Base-by-base conservation (phyloP, 2,797 vertebrate species). In the Paguma larvata region DNA sequence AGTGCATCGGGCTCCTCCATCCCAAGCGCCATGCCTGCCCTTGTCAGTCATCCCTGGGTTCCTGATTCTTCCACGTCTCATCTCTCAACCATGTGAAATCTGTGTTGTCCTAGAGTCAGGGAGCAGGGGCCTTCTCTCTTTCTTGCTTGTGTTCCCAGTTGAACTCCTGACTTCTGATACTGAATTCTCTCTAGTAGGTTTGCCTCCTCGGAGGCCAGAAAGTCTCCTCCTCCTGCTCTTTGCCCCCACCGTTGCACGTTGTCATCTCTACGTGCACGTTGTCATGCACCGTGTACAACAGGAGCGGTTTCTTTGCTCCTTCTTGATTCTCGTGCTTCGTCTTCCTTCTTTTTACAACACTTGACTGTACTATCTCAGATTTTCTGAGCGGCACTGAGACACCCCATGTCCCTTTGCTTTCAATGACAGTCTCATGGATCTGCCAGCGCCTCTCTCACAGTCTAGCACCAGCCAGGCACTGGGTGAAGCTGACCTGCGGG, bases 201-300 rank as follows among this genome's bases (percentile, higher is more conserved):
- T 30, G 41, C 63, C 88, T 25, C 46, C 5, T 23, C 14, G 51
- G 59, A 75, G 65, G 85, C 80, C 56, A 67, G 80, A 89, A 73
- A 62, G n/a, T 46, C 38, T 78, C 53, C 0, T 18, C 8, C 6
- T 38, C 9, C 2, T 12, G 85, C 92, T 84, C 93, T 83, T 65
- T 65, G 83, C 59, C 88, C 95, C 73, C 97, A 63, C 78, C 96
- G 96, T 85, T 53, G 51, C 51, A 16, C 51, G 1, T 16, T 53
- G 51, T 18, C 65, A 41, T 46, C 5, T 0, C 0, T 25, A 11
- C 15, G 78, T 48, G 27, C 73, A 5, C 3, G 1, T 32, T 4
- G 41, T 68, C 34, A 2, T 1, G 13, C 0, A 0, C 0, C 34
- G 4, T 32, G 9, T 5, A 1, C 9, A 77, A n/a, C 12, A 16